Percentiles rank a stretch among this genome's conserved stretches.
Evolutionary conservation across 2,888 invertebrate genomes (phyloP).

Genomic region (Holacanthella duospinosa): DNA sequence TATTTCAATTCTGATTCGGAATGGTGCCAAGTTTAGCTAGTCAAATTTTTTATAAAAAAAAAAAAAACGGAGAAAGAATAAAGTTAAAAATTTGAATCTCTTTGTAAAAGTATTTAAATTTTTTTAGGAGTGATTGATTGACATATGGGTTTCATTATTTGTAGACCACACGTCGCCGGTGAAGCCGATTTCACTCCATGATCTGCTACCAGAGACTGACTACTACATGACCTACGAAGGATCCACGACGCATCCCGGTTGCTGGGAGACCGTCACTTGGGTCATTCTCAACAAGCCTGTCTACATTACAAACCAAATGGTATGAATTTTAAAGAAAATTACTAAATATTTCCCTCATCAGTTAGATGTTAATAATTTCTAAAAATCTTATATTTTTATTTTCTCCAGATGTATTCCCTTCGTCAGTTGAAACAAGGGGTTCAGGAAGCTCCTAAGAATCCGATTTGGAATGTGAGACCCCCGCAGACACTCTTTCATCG

Average conservation of each 20-base stretch:
- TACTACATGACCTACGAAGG: conserved; percentile 97
- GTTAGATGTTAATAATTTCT: background rate
- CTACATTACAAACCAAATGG: conserved; percentile 92
- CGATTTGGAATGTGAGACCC: conserved; percentile 87
- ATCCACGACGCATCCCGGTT: conserved; percentile 92
- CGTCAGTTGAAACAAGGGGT: conserved; percentile 83
- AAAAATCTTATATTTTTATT: background rate
- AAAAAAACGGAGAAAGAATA: too few species aligned
- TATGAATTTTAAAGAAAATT: conserved; percentile 42
- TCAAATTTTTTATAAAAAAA: too few species aligned
- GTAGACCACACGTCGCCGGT: conserved; percentile 72
- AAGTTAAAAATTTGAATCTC: too few species aligned
- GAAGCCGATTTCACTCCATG: conserved; percentile 71
- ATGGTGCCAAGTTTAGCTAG: too few species aligned
- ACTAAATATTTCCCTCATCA: background rate
- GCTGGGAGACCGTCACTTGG: conserved; percentile 99
- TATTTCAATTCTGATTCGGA: too few species aligned
- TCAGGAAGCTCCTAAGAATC: conserved; percentile 72
- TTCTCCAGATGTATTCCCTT: conserved; percentile 67
- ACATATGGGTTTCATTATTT: conserved; percentile 36
- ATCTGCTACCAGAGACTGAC: conserved; percentile 78
- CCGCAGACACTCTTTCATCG: conserved; percentile 82
- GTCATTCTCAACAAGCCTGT: conserved; percentile 95
- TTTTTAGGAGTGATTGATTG: too few species aligned
- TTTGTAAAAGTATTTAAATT: too few species aligned